Evolutionary conservation across 1,140 invertebrate species (phyloP).

Genomic region (Eupristina koningsbergeri): DNA sequence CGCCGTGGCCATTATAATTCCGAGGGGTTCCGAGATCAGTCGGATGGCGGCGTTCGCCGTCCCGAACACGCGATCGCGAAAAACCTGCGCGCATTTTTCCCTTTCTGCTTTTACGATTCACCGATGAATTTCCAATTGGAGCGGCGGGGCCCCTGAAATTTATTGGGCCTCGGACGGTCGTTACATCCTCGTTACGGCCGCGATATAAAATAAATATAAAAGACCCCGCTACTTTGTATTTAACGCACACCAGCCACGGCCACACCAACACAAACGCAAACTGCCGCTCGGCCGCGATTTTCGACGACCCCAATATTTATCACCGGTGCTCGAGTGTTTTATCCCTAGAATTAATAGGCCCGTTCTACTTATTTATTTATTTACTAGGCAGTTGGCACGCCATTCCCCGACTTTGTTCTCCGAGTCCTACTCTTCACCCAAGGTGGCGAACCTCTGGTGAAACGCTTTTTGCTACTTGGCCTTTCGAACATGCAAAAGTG

Average conservation of each 20-base stretch:
- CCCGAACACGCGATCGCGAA: not conserved
- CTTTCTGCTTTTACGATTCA: not conserved
- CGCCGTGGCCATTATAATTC: not conserved
- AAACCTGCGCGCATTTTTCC: not conserved
- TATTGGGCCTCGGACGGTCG: constrained; percentile 14
- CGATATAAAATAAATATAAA: constrained; percentile 21
- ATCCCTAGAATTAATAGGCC: not conserved
- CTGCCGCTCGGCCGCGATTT: constrained; percentile 15
- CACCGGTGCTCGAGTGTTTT: not conserved
- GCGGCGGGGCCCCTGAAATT: not conserved
- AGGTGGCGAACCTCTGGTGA: no score
- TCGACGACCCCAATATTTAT: not conserved
- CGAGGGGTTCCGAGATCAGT: constrained; percentile 1
- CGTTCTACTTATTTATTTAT: not conserved
- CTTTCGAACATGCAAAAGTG: no score
- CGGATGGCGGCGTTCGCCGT: no score
- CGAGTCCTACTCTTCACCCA: no score
- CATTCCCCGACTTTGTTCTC: no score
- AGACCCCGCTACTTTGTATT: constrained; percentile 2
- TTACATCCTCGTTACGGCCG: not conserved
- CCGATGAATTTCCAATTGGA: constrained; percentile 17
- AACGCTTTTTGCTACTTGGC: no score
- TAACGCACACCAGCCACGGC: not conserved
- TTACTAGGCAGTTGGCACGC: no score
- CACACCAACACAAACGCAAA: not conserved